A percentile compares a stretch with the other conserved stretches of the same genome.
Evolutionary conservation across 2,797 vertebrate genomes (phyloP).

Genomic region (Coreius guichenoti): DNA sequence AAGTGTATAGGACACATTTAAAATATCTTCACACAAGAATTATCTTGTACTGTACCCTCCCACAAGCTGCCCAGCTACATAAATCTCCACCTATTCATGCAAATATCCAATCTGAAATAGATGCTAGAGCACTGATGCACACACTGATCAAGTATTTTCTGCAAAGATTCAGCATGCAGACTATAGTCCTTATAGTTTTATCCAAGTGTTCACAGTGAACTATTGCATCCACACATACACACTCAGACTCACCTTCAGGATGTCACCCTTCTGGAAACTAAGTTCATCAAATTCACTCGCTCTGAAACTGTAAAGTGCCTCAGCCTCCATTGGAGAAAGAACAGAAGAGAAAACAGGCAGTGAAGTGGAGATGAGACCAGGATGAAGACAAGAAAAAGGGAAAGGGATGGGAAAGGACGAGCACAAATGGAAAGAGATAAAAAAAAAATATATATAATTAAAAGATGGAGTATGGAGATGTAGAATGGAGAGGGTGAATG

Average conservation of each 20-base stretch:
- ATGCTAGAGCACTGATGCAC: not conserved
- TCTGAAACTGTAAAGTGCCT: conserved; percentile 91
- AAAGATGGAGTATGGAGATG: not conserved
- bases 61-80: not conserved
- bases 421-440: conserved; percentile 51
- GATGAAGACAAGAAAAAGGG: conserved; percentile 26
- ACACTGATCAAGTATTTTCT: not conserved
- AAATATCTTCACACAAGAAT: not conserved
- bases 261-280: conserved; percentile 92
- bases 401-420: conserved; percentile 51
- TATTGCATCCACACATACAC: not conserved
- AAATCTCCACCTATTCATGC: not conserved
- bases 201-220: not conserved
- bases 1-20: not conserved
- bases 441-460: not conserved
- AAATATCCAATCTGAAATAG: not conserved
- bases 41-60: not conserved
- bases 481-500: conserved; percentile 10
- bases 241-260: conserved; percentile 85
- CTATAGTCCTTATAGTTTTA: not conserved
- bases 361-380: conserved; percentile 2
- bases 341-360: not conserved
- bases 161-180: not conserved
- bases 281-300: conserved; percentile 90
- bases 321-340: conserved; percentile 84